Evolutionary conservation across 2,113 vertebrate genomes (phyloP), one percentile per base, ranked within the genome.

Genomic region (Eonycteris spelaea): DNA sequence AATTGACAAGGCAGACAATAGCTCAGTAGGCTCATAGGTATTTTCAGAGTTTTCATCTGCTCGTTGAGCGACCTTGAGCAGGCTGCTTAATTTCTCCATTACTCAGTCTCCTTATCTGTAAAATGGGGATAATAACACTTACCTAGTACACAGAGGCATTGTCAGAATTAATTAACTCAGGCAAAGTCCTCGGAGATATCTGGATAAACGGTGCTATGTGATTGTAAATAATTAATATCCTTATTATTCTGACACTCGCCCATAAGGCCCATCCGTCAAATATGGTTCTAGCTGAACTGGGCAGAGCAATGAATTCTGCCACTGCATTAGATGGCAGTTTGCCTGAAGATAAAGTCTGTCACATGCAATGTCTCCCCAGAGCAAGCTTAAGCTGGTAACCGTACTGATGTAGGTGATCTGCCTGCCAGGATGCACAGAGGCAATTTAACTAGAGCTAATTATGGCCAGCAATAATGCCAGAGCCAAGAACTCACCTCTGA

Each of bases 341-440:
- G 94, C 97, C 97, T 95, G 83, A 96, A 97, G 95, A 97, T 91
- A 96, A 95, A 96, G 83, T 89, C 97, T 96, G 95, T 97, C 96
- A 94, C 79, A 95, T 28, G 93, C 74, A 96, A 92, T 96, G 75
- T 90, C 86, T 98, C 97, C 97, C 97, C 68, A 95, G 97, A 97
- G 96, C 57, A 91, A 95, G 75, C 84, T 97, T 97, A 95, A 86
- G 89, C 96, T 78, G 90, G 95, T 94, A 94, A 67, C 93, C 77
- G 53, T 90, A 96, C 96, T 95, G 93, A 97, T 96, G 75, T 85
- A 92, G 97, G 95, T 93, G 95, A 93, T 96, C 70, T 96, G 59
- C 91, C 83, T 95, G 95, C 96, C 97, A 96, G 95, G 78, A 84
- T 57, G 89, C 82, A 57, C 86, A 82, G 89, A 95, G 71, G 55